These are phyloP conservation scores for Cebus imitator DNA, from an alignment of 2,113 vertebrate species.

Conservation along the genomic window DNA sequence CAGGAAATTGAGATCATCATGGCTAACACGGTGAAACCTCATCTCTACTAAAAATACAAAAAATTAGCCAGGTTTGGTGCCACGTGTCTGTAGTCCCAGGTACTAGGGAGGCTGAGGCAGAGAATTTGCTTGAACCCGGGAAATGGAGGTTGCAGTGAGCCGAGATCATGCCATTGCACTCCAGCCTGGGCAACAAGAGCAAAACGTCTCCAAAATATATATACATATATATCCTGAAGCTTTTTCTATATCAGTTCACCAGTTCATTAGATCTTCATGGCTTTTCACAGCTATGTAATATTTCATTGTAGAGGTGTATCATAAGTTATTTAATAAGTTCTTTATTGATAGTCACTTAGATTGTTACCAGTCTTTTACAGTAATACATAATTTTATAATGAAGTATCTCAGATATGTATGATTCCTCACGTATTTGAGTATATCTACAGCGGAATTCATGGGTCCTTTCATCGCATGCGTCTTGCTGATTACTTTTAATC, in stretches of 20 bases:
- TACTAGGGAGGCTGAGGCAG: no score
- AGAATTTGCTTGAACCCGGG: no score
- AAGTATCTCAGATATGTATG: background rate
- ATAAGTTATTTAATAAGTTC: background rate
- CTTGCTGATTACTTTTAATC: background rate
- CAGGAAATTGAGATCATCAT: no score
- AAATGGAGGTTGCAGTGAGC: no score
- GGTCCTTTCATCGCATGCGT: background rate
- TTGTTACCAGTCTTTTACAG: background rate
- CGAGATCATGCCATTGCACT: no score
- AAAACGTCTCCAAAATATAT: no score
- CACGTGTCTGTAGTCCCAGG: no score
- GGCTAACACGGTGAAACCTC: no score
- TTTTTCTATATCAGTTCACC: background rate
- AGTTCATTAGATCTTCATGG: background rate
- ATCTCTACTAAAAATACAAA: no score
- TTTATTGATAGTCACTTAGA: background rate
- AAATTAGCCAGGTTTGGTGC: no score
- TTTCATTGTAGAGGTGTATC: background rate
- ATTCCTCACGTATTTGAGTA: rapidly evolving
- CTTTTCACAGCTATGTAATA: background rate
- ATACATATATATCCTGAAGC: background rate
- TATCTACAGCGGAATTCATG: background rate
- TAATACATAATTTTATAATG: background rate
- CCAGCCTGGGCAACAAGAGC: no score